Base-by-base conservation (phyloP, 2,797 vertebrate species). In the Fistularia commersonii region DNA sequence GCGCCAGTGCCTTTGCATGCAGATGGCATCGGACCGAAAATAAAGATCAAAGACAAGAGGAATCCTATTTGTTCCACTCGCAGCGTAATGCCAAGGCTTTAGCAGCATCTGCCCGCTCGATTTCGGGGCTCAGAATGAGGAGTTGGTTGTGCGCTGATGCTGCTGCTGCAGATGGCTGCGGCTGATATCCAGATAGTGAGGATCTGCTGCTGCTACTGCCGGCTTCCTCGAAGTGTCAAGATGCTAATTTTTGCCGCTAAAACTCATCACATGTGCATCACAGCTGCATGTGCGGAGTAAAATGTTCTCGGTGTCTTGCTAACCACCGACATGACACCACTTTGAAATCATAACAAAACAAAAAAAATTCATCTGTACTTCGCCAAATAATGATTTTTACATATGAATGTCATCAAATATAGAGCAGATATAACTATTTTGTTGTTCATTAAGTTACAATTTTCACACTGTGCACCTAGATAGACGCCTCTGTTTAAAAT, bases 11-110 rank as follows among this genome's bases (percentile, higher is more conserved):
- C 59, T 73, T 72, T 53, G 57, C 69, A 73, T 77, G 69, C 83
- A 88, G 88, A 89, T 88, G 84, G 83, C 79, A 81, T 84, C 80
- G 66, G 74, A 74, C 80, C 78, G 82, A 82, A 87, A 89, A 83
- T 83, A 86, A 85, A 86, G 86, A 89, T 89, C 87, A 90, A 90
- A 89, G 84, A 80, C 66, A 66, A 78, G 70, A 74, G 74, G 85
- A 90, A 89, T 89, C 83, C 79, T 81, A 87, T 88, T 86, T 81
- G 87, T 86, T 89, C 81, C 80, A 74, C 63, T 86, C 71, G 54
- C 74, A 59, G 79, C 74, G 70, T 77, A 73, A 79, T 79, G 58
- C 75, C 75, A 74, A 70, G 80, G 69, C 79, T 86, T 87, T 78
- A 79, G 78, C 66, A 76, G 64, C 77, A 66, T 72, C 67, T 79